Base-by-base conservation (phyloP, 1,140 invertebrate species). In the Drosophila asahinai region DNA sequence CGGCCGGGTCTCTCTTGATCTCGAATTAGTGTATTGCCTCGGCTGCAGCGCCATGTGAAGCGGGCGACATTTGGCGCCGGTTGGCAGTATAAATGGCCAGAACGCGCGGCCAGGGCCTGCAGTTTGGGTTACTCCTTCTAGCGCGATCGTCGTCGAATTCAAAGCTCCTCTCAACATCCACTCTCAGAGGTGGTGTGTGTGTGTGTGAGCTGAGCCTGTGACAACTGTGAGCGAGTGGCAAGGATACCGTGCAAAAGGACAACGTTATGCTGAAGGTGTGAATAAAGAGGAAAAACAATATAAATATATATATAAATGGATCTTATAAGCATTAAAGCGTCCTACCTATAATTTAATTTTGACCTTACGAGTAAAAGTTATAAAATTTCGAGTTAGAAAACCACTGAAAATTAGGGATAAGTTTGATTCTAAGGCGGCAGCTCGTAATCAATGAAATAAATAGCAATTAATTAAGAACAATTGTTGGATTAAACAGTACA, bases 31-130 rank as follows among this genome's bases (percentile, higher is more conserved):
- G 89, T 90, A 86, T 82, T 89, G 86, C 83, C 64, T 15, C 42
- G 61, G 67, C 81, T 70, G 55, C 55, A 36, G 77, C 62, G 38
- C 78, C 89, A 91, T 91, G 89, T 91, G 89, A 91, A 91, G 84
- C 89, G 72, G 89, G 84, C 89, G 89, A 91, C 89, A 91, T 91
- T 91, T 91, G 89, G 61, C 67, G 81, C 75, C 62, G 83, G 47
- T 49, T 71, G 78, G 76, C 77, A 58, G 48, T 91, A 91, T 91
- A 91, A 91, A 91, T 90, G 81, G 86, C 66, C 82, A 89, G 89
- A 91, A 91, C 73, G 55, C 17, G 60, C 47, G 27, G 63, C 52
- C 54, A 75, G 55, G 19, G 61, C 81, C 77, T 86, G 82, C 89
- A 91, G 89, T 91, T 91, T 83, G 84, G 83, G 74, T 89, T 90